Evolutionary conservation across 1,140 invertebrate species (phyloP).

Genomic region (Orchestia grillus): DNA sequence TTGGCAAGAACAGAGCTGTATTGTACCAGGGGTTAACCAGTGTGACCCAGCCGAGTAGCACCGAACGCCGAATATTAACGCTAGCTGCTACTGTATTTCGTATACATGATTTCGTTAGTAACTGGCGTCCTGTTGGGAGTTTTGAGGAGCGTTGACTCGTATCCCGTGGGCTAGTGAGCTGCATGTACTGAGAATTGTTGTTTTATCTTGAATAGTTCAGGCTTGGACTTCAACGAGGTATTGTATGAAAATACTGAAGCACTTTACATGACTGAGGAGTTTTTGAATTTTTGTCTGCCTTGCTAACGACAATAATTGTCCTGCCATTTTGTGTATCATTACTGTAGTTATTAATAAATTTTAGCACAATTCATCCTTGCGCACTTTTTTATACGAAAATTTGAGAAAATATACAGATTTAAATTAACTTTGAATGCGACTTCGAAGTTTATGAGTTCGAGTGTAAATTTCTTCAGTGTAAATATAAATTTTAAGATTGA

Average conservation of each 20-base stretch:
- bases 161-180: background rate
- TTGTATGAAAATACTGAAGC: background rate
- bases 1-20: no score
- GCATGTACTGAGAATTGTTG: background rate
- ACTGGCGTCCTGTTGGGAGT: background rate
- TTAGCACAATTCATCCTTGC: background rate
- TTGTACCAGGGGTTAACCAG: no score
- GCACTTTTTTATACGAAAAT: background rate
- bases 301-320: background rate
- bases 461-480: background rate
- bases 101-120: background rate
- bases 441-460: background rate
- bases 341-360: background rate
- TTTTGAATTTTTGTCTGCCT: background rate
- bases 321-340: constrained; percentile 8
- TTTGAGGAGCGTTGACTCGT: background rate
- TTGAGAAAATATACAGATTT: background rate
- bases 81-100: background rate
- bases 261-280: background rate
- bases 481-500: background rate
- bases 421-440: background rate
- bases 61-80: background rate
- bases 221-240: background rate
- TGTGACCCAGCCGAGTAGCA: background rate
- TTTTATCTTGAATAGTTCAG: background rate